Evolutionary conservation across 2,797 vertebrate genomes (phyloP).

Genomic region (Dendrocincla fuliginosa): DNA sequence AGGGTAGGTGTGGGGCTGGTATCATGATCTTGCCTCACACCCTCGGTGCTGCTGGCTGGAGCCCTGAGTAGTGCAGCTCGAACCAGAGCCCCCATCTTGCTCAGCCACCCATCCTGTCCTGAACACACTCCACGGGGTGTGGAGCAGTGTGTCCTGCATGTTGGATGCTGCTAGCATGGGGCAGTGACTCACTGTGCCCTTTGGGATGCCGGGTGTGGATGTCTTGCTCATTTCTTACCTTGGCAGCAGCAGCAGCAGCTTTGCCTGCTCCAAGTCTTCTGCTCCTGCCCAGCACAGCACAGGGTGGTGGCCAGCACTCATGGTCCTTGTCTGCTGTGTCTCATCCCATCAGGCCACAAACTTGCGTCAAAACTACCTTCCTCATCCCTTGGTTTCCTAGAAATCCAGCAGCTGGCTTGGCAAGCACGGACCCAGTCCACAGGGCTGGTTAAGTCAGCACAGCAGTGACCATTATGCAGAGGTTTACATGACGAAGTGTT

Average conservation of each 20-base stretch:
- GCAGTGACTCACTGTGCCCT: not conserved
- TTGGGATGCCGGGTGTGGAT: not conserved
- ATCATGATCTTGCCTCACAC: not conserved
- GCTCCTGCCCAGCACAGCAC: not conserved
- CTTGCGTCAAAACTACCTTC: not conserved
- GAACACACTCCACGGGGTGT: not conserved
- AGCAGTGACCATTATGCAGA: not conserved
- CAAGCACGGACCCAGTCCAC: not conserved
- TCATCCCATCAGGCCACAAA: not conserved
- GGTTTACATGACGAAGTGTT: fast-evolving
- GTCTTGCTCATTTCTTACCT: not conserved
- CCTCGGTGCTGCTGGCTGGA: not conserved
- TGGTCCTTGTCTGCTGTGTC: fast-evolving
- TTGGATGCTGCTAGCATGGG: not conserved
- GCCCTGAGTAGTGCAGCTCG: too few species aligned
- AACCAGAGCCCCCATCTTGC: not conserved
- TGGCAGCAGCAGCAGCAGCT: not conserved
- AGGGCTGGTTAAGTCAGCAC: not conserved
- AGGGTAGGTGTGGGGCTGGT: not conserved
- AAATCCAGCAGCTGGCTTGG: not conserved
- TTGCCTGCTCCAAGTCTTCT: not conserved
- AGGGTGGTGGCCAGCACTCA: too few species aligned
- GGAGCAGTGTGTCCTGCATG: fast-evolving
- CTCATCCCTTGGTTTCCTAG: not conserved
- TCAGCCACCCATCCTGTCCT: not conserved